These are phyloP conservation scores for Masnerella sp. DNA, from an alignment of 2,888 invertebrate genomes.

Conservation along the genomic window DNA sequence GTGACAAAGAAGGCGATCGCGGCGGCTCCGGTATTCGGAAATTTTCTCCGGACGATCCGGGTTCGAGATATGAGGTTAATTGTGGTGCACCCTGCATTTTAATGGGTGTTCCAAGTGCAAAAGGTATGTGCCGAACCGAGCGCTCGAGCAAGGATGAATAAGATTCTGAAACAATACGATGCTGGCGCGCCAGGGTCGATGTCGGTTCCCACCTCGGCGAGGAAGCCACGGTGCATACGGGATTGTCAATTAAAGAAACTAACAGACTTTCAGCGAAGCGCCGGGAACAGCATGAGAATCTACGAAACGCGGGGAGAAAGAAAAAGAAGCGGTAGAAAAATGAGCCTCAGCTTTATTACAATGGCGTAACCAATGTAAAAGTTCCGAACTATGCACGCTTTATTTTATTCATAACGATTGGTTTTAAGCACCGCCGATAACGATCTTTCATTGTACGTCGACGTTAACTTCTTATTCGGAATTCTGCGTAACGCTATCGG, in stretches of 20 bases:
- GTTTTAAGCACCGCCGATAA: conserved; percentile 46
- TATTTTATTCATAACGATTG: conserved; percentile 53
- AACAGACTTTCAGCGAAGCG: conserved; percentile 70
- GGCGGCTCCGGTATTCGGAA: conserved; percentile 18
- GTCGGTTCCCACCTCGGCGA: conserved; percentile 75
- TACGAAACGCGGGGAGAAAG: conserved; percentile 23
- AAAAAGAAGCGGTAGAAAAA: conserved; percentile 18
- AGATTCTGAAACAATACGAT: conserved; percentile 76
- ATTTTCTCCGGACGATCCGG: conserved; percentile 32
- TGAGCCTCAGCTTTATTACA: conserved; percentile 41
- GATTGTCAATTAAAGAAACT: conserved; percentile 78
- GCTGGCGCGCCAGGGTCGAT: conserved; percentile 72
- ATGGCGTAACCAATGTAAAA: conserved; percentile 50
- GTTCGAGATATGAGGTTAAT: conserved; percentile 51
- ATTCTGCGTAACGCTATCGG: conserved; percentile 22
- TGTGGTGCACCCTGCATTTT: conserved; percentile 50
- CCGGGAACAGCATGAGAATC: conserved; percentile 53
- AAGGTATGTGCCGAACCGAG: conserved; percentile 50
- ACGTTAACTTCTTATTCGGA: conserved; percentile 46
- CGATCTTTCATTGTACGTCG: conserved; percentile 44
- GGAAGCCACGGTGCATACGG: conserved; percentile 55
- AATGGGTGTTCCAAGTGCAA: conserved; percentile 47
- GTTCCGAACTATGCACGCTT: conserved; percentile 45
- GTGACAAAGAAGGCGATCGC: conserved; percentile 2
- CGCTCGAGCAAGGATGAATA: conserved; percentile 66